These are phyloP conservation scores for Diadromus collaris DNA, from an alignment of 2,888 invertebrate genomes.

Conservation along the genomic window DNA sequence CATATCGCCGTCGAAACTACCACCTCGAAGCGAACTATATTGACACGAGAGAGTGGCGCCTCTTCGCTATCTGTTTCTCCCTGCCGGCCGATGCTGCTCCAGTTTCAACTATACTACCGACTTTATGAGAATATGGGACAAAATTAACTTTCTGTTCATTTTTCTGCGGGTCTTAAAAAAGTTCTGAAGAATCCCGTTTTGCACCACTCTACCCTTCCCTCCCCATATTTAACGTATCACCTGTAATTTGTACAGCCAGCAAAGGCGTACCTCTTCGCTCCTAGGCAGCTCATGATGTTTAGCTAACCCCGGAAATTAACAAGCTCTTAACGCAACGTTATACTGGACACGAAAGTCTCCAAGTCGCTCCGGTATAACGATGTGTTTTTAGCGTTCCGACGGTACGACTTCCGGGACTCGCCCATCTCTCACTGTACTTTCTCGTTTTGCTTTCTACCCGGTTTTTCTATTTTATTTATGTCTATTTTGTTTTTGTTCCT, in stretches of 20 bases:
- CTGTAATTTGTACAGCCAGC: slow-evolving; percentile 41
- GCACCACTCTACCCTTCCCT: no score
- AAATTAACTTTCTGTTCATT: neutral
- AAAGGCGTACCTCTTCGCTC: slow-evolving; percentile 34
- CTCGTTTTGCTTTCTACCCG: slow-evolving; percentile 11
- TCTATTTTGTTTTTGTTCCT: slow-evolving; percentile 10
- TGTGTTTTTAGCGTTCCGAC: slow-evolving; percentile 57
- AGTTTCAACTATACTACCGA: slow-evolving; percentile 23
- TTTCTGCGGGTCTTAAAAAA: neutral
- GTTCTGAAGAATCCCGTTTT: neutral
- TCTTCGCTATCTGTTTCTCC: slow-evolving; percentile 39
- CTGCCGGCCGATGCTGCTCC: slow-evolving; percentile 22
- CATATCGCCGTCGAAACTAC: slow-evolving; percentile 29
- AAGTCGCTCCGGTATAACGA: slow-evolving; percentile 48
- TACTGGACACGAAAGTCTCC: slow-evolving; percentile 43
- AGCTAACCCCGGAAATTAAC: slow-evolving; percentile 58
- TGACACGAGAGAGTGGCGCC: slow-evolving; percentile 44
- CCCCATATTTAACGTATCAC: slow-evolving; percentile 23
- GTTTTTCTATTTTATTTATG: slow-evolving; percentile 4
- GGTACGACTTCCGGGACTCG: slow-evolving; percentile 18
- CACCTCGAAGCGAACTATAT: slow-evolving; percentile 41
- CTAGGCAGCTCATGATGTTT: slow-evolving; percentile 45
- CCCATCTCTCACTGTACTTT: slow-evolving; percentile 2
- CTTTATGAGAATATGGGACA: neutral
- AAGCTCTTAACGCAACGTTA: slow-evolving; percentile 29